phyloP scores from a whole-genome alignment of 2,797 vertebrate species.

The Lerista edwardsae region DNA sequence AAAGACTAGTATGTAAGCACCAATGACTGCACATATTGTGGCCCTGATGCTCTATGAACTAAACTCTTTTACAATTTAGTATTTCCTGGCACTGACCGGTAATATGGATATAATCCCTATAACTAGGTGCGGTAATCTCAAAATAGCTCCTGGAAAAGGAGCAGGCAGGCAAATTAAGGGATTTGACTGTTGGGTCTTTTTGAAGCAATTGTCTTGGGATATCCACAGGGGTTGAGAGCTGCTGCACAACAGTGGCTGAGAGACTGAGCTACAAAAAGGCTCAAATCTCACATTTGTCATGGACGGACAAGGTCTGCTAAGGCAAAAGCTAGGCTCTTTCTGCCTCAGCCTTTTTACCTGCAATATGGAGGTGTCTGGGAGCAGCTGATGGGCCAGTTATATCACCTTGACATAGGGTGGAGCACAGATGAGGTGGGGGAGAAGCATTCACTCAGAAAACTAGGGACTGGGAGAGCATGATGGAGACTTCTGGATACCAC shows the following conservation, averaged over 20 bases:
- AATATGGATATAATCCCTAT: slow-evolving; percentile 5
- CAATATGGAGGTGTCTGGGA: no score
- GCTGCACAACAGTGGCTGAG: not conserved
- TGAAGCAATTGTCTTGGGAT: not conserved
- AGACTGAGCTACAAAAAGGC: not conserved
- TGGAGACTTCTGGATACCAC: no score
- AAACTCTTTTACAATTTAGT: slow-evolving; percentile 24
- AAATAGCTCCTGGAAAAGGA: slow-evolving; percentile 11
- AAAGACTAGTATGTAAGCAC: no score
- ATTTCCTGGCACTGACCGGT: slow-evolving; percentile 25
- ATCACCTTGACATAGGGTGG: no score
- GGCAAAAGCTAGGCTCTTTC: not conserved
- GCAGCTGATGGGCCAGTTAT: no score
- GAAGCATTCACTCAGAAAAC: no score
- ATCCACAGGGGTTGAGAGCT: not conserved
- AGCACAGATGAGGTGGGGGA: no score
- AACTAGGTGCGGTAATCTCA: slow-evolving; percentile 30
- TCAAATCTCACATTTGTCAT: not conserved
- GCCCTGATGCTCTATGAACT: slow-evolving; percentile 9
- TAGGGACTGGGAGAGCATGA: no score
- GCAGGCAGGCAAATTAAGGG: slow-evolving; percentile 37
- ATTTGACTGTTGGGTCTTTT: not conserved
- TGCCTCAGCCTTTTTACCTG: no score
- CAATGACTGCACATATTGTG: not conserved
- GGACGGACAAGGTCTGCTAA: not conserved